A percentile compares a stretch with the other conserved stretches of the same genome.
These are phyloP conservation scores for Stegodyphus mimosarum DNA, from an alignment of 1,140 invertebrate genomes.

Conservation along the genomic window DNA sequence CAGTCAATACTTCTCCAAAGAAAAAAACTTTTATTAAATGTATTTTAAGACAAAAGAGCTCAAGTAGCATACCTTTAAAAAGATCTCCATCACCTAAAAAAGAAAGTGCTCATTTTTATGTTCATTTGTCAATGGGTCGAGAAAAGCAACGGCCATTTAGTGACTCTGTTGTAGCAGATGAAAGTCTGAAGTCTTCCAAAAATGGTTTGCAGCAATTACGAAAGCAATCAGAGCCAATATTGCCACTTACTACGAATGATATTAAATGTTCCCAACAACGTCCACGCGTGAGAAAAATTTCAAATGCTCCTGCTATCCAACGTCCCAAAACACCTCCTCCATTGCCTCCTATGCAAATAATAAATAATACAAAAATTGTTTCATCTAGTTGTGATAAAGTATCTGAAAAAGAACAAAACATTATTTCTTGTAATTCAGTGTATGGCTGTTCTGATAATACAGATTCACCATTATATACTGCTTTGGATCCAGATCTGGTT, in stretches of 20 bases:
- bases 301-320: conserved; percentile 57
- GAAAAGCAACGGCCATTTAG: conserved; percentile 43
- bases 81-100: conserved; percentile 60
- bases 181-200: not conserved
- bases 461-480: conserved; percentile 41
- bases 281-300: conserved; percentile 34
- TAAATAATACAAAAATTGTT: not conserved
- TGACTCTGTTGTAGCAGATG: conserved; percentile 24
- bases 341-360: conserved; percentile 47
- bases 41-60: conserved; percentile 42
- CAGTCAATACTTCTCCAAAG: conserved; percentile 35
- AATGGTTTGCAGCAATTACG: not conserved
- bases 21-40: conserved; percentile 57
- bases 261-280: conserved; percentile 9
- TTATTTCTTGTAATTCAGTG: not conserved
- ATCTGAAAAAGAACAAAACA: not conserved
- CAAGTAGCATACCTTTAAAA: conserved; percentile 59
- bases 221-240: conserved; percentile 31
- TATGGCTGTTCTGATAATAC: not conserved
- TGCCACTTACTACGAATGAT: not conserved
- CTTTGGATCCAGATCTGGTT: conserved; percentile 30
- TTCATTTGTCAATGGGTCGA: conserved; percentile 38
- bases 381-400: too few species aligned
- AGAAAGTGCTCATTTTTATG: conserved; percentile 62
- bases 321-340: conserved; percentile 63